These are phyloP conservation scores for Caracal caracal DNA, from an alignment of 2,113 vertebrate species.

Conservation along the genomic window DNA sequence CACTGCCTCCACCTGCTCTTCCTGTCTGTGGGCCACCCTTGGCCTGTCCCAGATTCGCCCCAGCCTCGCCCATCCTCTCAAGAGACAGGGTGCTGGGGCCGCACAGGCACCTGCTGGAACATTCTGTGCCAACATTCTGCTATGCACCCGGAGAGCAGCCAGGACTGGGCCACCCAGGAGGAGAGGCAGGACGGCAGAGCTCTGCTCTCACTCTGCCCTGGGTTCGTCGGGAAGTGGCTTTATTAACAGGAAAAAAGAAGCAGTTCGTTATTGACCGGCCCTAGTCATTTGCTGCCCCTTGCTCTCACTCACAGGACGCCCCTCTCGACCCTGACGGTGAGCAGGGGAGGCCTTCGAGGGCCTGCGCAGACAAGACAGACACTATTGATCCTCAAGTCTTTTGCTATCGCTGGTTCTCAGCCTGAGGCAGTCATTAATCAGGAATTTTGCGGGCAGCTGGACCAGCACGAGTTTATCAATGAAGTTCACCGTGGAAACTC, in stretches of 20 bases:
- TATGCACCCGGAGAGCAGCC: fast-evolving
- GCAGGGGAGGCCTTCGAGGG: background rate
- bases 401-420: fast-evolving
- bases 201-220: background rate
- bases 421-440: background rate
- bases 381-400: background rate
- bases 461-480: background rate
- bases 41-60: background rate
- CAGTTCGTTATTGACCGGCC: background rate
- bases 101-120: background rate
- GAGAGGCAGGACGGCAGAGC: background rate
- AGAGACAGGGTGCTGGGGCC: fast-evolving
- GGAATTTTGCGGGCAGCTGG: background rate
- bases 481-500: background rate
- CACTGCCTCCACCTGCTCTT: background rate
- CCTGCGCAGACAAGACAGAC: fast-evolving
- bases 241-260: conserved; percentile 32
- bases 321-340: background rate
- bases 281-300: background rate
- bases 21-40: fast-evolving
- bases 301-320: background rate
- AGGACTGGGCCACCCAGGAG: fast-evolving
- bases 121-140: too few relatives aligned
- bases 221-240: background rate
- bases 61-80: background rate